Conservation (phyloP, 2,797 vertebrate genomes). For the Gephyroberyx darwinii region DNA sequence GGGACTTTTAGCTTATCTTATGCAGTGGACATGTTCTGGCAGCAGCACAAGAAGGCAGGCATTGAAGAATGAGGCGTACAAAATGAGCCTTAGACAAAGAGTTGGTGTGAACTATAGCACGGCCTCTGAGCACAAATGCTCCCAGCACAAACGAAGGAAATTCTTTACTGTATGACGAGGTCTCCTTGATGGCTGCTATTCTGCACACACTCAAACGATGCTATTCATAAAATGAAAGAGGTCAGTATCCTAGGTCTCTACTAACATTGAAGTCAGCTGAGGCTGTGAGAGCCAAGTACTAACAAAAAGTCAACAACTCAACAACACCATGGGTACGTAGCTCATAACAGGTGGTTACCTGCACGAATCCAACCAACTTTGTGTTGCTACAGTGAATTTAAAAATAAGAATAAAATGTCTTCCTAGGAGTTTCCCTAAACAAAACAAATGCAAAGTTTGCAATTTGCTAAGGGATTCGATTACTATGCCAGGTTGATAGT, state of each 20-base stretch:
- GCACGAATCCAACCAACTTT: constrained; percentile 1
- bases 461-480: background rate
- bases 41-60: constrained; percentile 52
- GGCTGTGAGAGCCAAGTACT: constrained; percentile 1
- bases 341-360: background rate
- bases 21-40: constrained; percentile 54
- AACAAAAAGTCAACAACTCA: constrained; percentile 29
- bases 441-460: background rate
- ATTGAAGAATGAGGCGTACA: constrained; percentile 47
- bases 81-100: constrained; percentile 66
- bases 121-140: constrained; percentile 53
- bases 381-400: background rate
- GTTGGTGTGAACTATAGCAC: constrained; percentile 68
- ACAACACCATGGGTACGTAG: background rate
- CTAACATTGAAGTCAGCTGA: constrained; percentile 22
- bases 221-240: constrained; percentile 52
- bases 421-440: too few relatives aligned
- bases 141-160: constrained; percentile 76
- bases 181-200: constrained; percentile 54
- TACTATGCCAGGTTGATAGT: background rate
- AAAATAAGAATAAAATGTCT: background rate
- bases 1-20: constrained; percentile 45
- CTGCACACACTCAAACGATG: constrained; percentile 42
- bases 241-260: constrained; percentile 11
- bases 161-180: constrained; percentile 73